phyloP scores from a whole-genome alignment of 1,140 invertebrate genomes.

The Zaprionus inermis region DNA sequence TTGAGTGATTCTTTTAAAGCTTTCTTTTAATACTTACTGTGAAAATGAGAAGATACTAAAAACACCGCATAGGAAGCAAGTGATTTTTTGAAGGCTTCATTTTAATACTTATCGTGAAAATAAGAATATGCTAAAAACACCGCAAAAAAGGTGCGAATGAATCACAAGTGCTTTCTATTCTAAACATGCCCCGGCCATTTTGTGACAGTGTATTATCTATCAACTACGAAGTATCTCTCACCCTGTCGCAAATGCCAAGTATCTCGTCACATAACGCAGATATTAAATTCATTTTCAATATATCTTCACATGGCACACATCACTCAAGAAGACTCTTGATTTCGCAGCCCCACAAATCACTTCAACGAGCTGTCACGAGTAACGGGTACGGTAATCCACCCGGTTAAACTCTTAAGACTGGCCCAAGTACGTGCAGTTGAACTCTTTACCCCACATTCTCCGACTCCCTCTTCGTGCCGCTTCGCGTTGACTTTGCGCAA shows the following conservation, averaged over 20 bases:
- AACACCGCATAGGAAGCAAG: too few species aligned
- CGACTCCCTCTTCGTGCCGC: background rate
- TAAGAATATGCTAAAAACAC: too few species aligned
- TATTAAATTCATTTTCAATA: background rate
- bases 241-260: background rate
- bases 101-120: too few species aligned
- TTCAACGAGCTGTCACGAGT: background rate
- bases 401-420: slow-evolving; percentile 3
- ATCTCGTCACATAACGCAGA: background rate
- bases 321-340: background rate
- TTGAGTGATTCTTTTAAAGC: too few species aligned
- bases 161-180: too few species aligned
- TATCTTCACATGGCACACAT: background rate
- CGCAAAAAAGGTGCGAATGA: too few species aligned
- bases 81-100: too few species aligned
- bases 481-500: slow-evolving; percentile 14
- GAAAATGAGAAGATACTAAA: too few species aligned
- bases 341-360: background rate
- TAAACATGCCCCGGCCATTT: too few species aligned
- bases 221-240: background rate
- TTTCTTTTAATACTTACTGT: too few species aligned
- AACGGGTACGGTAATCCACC: background rate
- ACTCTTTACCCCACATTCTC: background rate
- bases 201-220: too few species aligned
- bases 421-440: slow-evolving; percentile 9